Conservation (phyloP, 2,888 invertebrate genomes). For the Mimas tiliae region DNA sequence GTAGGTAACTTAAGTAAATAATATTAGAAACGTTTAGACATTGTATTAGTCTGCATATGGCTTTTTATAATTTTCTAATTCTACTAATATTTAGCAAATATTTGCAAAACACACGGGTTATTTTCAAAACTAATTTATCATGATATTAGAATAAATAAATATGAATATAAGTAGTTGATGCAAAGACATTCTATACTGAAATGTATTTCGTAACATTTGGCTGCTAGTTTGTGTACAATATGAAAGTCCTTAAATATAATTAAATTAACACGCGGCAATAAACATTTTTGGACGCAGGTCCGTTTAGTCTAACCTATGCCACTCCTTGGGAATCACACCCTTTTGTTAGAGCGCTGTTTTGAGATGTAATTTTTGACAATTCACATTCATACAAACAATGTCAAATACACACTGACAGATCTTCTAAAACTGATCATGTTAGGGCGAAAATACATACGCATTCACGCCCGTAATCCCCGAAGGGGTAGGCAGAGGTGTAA, state of each 20-base stretch:
- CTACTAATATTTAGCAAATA: too few relatives aligned
- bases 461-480: too few relatives aligned
- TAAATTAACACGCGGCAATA: slow-evolving; percentile 1
- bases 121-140: too few relatives aligned
- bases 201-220: not conserved
- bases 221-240: slow-evolving; percentile 2
- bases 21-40: too few relatives aligned
- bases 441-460: too few relatives aligned
- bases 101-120: too few relatives aligned
- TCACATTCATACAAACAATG: not conserved
- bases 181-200: not conserved
- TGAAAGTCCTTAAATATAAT: not conserved
- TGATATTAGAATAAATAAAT: too few relatives aligned
- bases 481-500: too few relatives aligned
- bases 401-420: not conserved
- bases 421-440: not conserved
- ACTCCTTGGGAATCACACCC: slow-evolving; percentile 37
- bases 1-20: too few relatives aligned
- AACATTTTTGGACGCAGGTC: slow-evolving; percentile 10
- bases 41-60: too few relatives aligned
- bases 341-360: slow-evolving; percentile 28
- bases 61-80: too few relatives aligned
- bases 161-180: too few relatives aligned
- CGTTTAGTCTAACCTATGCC: not conserved
- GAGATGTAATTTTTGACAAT: slow-evolving; percentile 7